These are phyloP conservation scores for Cerastis rubricosa DNA, from an alignment of 2,888 invertebrate genomes.

Conservation along the genomic window DNA sequence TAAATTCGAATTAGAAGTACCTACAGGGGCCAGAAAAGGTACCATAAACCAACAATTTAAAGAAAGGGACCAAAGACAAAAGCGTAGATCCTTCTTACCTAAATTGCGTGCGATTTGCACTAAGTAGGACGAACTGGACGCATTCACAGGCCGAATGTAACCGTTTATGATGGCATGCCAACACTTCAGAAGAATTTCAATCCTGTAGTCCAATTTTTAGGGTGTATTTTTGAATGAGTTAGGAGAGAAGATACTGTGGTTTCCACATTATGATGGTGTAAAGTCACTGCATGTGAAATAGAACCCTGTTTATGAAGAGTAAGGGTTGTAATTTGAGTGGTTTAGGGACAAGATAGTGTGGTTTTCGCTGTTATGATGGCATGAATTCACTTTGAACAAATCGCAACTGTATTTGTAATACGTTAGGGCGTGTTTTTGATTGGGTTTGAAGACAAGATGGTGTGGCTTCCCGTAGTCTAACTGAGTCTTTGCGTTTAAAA, in stretches of 20 bases:
- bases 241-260: background rate
- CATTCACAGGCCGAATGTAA: constrained; percentile 52
- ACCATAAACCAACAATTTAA: constrained; percentile 54
- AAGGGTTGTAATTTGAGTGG: constrained; percentile 16
- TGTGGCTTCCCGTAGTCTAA: constrained; percentile 51
- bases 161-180: constrained; percentile 54
- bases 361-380: constrained; percentile 12
- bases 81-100: constrained; percentile 61
- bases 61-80: constrained; percentile 39
- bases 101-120: constrained; percentile 67
- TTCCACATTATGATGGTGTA: constrained; percentile 19
- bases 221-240: constrained; percentile 8
- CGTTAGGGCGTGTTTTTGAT: constrained; percentile 15
- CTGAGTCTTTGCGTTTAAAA: constrained; percentile 60
- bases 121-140: constrained; percentile 60
- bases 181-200: background rate
- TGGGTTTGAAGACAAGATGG: constrained; percentile 9
- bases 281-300: background rate
- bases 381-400: background rate
- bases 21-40: constrained; percentile 7
- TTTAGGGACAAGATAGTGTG: background rate
- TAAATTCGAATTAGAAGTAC: constrained; percentile 39
- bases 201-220: background rate
- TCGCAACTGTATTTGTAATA: background rate
- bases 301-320: background rate